Evolutionary conservation across 2,797 vertebrate species (phyloP).

Genomic region (Sebastes trivittatus): DNA sequence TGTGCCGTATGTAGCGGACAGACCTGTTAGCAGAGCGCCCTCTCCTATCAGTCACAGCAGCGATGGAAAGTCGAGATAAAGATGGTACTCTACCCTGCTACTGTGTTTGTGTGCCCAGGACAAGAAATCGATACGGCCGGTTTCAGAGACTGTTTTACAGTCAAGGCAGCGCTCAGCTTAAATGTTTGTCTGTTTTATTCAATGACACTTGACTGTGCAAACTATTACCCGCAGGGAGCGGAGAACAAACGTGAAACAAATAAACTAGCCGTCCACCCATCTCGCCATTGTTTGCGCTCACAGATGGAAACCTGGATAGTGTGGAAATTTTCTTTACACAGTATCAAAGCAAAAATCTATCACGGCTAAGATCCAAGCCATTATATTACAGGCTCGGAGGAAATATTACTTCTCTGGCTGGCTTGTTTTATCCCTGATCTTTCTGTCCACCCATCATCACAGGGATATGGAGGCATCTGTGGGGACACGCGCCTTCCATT

Average conservation of each 20-base stretch:
- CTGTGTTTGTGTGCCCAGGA: conserved; percentile 80
- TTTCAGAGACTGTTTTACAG: conserved; percentile 84
- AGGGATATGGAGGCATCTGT: conserved; percentile 62
- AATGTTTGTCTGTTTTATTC: conserved; percentile 88
- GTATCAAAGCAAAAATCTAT: conserved; percentile 77
- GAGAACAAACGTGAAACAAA: conserved; percentile 83
- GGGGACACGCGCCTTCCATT: conserved; percentile 61
- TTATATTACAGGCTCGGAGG: conserved; percentile 77
- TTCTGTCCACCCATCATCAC: conserved; percentile 72
- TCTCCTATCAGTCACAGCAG: conserved; percentile 73
- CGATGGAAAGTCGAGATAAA: conserved; percentile 82
- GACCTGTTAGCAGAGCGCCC: conserved; percentile 67
- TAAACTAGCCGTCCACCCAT: conserved; percentile 71
- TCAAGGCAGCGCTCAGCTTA: conserved; percentile 78
- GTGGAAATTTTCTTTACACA: conserved; percentile 74
- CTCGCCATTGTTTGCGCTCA: conserved; percentile 76
- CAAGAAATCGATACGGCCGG: conserved; percentile 83
- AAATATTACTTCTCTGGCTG: conserved; percentile 77
- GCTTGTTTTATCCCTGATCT: conserved; percentile 81
- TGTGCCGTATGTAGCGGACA: conserved; percentile 58
- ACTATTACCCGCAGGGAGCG: conserved; percentile 78
- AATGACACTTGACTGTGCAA: conserved; percentile 82
- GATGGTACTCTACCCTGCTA: conserved; percentile 72
- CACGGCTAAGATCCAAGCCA: conserved; percentile 71
- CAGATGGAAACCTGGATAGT: conserved; percentile 77